A percentile compares a stretch with the other conserved stretches of the same genome.
These are phyloP conservation scores for Menidia beryllina DNA, from an alignment of 2,113 vertebrate species.

Conservation along the genomic window DNA sequence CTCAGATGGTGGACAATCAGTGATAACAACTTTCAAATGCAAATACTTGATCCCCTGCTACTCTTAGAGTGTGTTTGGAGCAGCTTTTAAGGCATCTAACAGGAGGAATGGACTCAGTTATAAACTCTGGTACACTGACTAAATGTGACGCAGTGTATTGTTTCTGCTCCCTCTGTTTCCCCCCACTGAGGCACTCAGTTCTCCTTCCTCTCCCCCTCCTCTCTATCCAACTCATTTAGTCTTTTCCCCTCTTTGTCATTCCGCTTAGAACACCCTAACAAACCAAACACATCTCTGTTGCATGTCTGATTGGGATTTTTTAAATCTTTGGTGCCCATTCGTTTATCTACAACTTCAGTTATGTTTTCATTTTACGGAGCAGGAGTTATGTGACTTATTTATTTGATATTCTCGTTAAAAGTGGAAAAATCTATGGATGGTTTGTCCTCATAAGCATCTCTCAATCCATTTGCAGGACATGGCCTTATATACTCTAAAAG, in stretches of 20 bases:
- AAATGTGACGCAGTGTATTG: neutral
- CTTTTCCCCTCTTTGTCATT: neutral
- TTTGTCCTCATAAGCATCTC: neutral
- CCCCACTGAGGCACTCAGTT: conserved; percentile 17
- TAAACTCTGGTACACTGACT: neutral
- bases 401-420: neutral
- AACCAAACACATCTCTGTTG: neutral
- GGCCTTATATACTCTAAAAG: conserved; percentile 33
- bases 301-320: conserved; percentile 26
- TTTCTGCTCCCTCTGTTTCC: conserved; percentile 2
- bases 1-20: no score
- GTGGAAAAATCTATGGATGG: neutral
- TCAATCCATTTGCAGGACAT: conserved; percentile 13
- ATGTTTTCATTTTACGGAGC: conserved; percentile 8
- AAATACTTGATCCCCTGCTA: no score
- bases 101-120: neutral
- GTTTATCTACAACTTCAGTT: conserved; percentile 3
- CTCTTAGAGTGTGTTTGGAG: no score
- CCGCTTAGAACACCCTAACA: no score
- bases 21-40: no score
- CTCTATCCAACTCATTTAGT: conserved; percentile 4
- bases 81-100: no score
- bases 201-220: conserved; percentile 18
- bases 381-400: conserved; percentile 9
- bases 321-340: conserved; percentile 9